These are phyloP conservation scores for Vultur gryphus DNA, from an alignment of 2,797 vertebrate genomes.

Conservation along the genomic window DNA sequence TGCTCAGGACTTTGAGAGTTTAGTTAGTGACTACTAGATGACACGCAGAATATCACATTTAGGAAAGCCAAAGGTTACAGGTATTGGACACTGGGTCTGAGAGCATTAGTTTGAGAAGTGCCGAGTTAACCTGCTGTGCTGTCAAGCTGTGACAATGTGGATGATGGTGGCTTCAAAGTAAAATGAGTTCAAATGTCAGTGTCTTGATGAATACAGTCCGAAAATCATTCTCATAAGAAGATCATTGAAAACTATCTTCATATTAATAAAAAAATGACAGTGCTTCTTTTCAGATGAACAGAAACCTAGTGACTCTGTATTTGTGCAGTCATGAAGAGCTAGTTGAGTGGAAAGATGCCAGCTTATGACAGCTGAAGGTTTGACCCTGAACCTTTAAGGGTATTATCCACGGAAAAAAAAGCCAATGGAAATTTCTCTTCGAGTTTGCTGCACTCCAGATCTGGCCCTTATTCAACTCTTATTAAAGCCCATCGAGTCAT, in stretches of 20 bases:
- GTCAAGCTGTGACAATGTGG: background rate
- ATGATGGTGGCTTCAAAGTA: background rate
- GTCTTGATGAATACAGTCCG: background rate
- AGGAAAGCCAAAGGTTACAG: background rate
- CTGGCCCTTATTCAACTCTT: background rate
- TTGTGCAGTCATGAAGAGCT: background rate
- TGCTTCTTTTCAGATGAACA: background rate
- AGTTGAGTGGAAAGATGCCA: background rate
- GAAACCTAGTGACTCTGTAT: background rate
- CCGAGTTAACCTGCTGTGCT: background rate
- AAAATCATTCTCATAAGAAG: background rate
- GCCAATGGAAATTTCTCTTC: background rate
- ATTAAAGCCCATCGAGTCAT: background rate
- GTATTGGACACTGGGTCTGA: background rate
- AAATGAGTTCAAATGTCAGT: background rate
- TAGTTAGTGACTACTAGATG: background rate
- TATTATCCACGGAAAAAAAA: background rate
- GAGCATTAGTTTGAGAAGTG: background rate
- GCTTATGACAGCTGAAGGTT: background rate
- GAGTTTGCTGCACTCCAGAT: background rate
- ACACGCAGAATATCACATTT: background rate
- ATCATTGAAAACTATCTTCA: background rate
- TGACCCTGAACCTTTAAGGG: constrained; percentile 4
- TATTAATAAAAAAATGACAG: background rate
- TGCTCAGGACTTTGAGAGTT: background rate